These are phyloP conservation scores for Steinernema hermaphroditum DNA, from an alignment of 2,888 invertebrate species.

Conservation along the genomic window DNA sequence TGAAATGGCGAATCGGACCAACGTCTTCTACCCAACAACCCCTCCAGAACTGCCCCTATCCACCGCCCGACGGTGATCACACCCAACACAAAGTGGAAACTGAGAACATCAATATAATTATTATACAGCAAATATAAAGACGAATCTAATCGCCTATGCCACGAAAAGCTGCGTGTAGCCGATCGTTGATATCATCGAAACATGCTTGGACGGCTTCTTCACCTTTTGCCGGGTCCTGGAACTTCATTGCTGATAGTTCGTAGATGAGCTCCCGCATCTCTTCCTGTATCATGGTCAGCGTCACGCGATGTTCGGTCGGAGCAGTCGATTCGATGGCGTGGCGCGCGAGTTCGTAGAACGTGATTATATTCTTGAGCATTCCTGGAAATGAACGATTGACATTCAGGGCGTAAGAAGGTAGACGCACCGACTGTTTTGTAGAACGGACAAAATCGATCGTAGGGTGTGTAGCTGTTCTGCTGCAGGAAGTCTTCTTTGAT, in stretches of 20 bases:
- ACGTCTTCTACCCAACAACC: too few species aligned
- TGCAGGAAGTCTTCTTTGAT: slow-evolving; percentile 94
- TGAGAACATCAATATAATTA: too few species aligned
- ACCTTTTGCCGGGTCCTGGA: slow-evolving; percentile 97
- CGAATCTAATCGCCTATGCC: slow-evolving; percentile 91
- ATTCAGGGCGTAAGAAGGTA: not conserved
- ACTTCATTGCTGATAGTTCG: slow-evolving; percentile 96
- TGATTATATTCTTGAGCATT: slow-evolving; percentile 95
- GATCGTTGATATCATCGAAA: slow-evolving; percentile 92
- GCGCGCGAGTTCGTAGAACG: slow-evolving; percentile 94
- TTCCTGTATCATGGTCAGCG: slow-evolving; percentile 94
- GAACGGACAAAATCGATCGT: slow-evolving; percentile 90
- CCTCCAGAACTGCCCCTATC: too few species aligned
- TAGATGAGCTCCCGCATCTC: slow-evolving; percentile 93
- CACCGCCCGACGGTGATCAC: too few species aligned
- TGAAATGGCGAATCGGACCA: too few species aligned
- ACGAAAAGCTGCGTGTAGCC: slow-evolving; percentile 94
- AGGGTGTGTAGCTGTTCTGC: slow-evolving; percentile 84
- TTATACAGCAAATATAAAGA: too few species aligned
- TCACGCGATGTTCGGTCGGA: slow-evolving; percentile 94
- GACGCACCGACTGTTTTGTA: slow-evolving; percentile 99
- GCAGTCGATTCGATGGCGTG: slow-evolving; percentile 96
- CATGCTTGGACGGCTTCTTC: slow-evolving; percentile 94
- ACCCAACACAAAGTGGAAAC: too few species aligned
- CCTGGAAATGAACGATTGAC: too few species aligned